These are phyloP conservation scores for Sinelater perroti DNA, from an alignment of 2,888 invertebrate species.

Conservation along the genomic window DNA sequence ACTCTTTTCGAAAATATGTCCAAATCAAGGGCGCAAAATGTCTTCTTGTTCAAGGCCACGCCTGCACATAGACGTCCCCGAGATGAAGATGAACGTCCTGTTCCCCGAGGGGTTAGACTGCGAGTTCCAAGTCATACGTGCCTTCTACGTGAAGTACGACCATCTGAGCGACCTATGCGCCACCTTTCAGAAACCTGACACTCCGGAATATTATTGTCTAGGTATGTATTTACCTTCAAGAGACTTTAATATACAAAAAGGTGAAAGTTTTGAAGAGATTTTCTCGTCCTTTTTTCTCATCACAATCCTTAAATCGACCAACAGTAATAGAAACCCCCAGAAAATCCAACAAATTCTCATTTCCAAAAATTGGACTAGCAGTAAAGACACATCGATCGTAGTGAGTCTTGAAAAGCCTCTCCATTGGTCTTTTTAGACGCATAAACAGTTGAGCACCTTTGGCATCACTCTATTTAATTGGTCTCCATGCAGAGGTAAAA, in stretches of 20 bases:
- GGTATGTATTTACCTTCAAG: constrained; percentile 20
- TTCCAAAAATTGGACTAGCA: too few species aligned
- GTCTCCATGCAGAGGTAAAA: too few species aligned
- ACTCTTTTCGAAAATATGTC: neutral
- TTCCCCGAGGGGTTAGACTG: constrained; percentile 61
- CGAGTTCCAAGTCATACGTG: constrained; percentile 61
- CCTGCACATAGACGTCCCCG: constrained; percentile 61
- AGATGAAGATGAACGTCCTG: constrained; percentile 59
- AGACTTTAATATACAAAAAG: neutral
- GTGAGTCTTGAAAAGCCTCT: too few species aligned
- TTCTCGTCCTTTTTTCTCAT: neutral
- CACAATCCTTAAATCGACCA: neutral
- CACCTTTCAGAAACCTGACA: constrained; percentile 43
- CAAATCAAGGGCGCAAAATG: neutral
- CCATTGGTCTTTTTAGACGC: too few species aligned
- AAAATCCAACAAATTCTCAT: too few species aligned
- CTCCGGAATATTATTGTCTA: constrained; percentile 32
- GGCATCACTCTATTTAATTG: too few species aligned
- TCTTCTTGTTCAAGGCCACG: constrained; percentile 51
- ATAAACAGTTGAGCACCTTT: too few species aligned
- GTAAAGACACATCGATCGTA: too few species aligned
- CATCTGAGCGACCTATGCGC: constrained; percentile 64
- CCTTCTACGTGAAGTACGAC: constrained; percentile 64
- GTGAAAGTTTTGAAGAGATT: too few species aligned
- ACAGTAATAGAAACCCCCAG: too few species aligned